Evolutionary conservation across 2,113 vertebrate species (phyloP).

Genomic region (Elachura formosa): DNA sequence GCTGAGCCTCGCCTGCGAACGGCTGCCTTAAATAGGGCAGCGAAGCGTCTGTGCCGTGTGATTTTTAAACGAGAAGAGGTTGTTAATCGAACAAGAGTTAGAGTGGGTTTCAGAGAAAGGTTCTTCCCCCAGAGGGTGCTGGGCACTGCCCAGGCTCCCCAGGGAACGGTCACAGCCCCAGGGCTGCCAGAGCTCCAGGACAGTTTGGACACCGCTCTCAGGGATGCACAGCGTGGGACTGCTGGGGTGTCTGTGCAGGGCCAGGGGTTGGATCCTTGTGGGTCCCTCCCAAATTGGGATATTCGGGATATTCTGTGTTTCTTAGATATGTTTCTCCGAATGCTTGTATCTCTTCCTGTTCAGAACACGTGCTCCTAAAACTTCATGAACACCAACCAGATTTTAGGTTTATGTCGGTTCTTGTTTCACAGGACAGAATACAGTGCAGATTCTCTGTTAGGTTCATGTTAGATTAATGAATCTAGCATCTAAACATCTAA

Average conservation of each 20-base stretch:
- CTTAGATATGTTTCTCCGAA: not conserved
- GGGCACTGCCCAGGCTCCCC: not conserved
- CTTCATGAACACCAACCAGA: not conserved
- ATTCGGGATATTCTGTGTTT: not conserved
- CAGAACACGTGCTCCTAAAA: not conserved
- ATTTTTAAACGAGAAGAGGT: not conserved
- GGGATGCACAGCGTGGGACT: not conserved
- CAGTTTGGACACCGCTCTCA: accelerated
- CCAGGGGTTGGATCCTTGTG: accelerated
- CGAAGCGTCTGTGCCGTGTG: accelerated
- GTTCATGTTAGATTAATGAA: not conserved
- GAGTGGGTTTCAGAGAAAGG: not conserved
- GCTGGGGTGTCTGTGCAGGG: not conserved
- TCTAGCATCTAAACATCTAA: too few relatives aligned
- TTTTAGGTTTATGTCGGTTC: not conserved
- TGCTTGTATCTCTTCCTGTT: not conserved
- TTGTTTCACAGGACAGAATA: not conserved
- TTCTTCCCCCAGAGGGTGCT: not conserved
- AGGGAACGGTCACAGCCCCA: not conserved
- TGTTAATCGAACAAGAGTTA: not conserved
- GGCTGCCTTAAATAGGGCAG: not conserved
- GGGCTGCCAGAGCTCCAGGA: not conserved
- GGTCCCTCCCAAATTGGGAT: not conserved
- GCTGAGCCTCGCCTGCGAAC: not conserved
- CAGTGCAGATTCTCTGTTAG: not conserved